These are phyloP conservation scores for Stenotaenia linearis DNA, from an alignment of 2,888 invertebrate genomes.

Conservation along the genomic window DNA sequence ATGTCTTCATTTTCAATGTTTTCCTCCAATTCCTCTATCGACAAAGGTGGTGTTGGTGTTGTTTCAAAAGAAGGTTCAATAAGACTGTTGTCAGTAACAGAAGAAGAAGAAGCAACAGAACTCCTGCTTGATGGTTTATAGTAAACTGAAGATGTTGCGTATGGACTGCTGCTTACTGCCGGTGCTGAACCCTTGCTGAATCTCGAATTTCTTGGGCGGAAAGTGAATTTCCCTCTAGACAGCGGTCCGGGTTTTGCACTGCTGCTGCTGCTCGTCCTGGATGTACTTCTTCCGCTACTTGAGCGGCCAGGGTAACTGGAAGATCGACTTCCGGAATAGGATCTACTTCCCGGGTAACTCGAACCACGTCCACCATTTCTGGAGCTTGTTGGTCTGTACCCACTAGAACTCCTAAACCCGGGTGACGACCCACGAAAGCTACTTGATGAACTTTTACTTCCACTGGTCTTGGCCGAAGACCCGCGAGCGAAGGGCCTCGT, in stretches of 20 bases:
- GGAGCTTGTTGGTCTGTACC: not conserved
- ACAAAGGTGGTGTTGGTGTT: constrained; percentile 28
- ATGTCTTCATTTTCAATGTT: not conserved
- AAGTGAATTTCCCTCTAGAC: constrained; percentile 17
- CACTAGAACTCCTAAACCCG: constrained; percentile 24
- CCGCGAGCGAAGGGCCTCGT: not conserved
- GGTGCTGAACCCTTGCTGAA: not conserved
- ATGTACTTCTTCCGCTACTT: constrained; percentile 10
- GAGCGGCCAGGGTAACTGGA: not conserved
- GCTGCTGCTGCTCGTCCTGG: not conserved
- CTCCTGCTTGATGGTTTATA: not conserved
- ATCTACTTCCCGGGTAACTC: not conserved
- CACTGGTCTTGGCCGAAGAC: not conserved
- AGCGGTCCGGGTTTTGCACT: not conserved
- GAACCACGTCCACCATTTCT: constrained; percentile 29
- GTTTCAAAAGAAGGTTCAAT: constrained; percentile 21
- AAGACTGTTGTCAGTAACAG: not conserved
- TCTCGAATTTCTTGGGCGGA: constrained; percentile 26
- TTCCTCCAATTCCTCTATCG: constrained; percentile 26
- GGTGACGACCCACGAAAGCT: not conserved
- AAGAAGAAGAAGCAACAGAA: not conserved
- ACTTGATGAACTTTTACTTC: not conserved
- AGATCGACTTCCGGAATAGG: not conserved
- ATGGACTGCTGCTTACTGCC: constrained; percentile 6
- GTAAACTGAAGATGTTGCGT: not conserved